These are phyloP conservation scores for Podabrus alpinus DNA, from an alignment of 2,888 invertebrate species.

Conservation along the genomic window DNA sequence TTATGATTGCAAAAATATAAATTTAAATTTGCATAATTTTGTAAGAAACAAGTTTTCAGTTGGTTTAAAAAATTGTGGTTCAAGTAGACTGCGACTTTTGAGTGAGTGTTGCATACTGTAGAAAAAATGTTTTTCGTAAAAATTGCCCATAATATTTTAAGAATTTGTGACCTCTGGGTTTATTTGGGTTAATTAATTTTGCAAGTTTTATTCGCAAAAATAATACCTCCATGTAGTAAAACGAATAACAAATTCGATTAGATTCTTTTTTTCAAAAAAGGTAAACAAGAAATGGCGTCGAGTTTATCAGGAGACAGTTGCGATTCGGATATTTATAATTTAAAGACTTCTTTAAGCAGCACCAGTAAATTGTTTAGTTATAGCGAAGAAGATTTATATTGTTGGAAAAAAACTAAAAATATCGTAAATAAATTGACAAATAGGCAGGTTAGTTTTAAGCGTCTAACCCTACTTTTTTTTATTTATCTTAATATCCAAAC, in stretches of 20 bases:
- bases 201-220: neutral
- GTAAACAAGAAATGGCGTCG: slow-evolving; percentile 37
- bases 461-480: slow-evolving; percentile 40
- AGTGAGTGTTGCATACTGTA: neutral
- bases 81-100: neutral
- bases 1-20: neutral
- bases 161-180: neutral
- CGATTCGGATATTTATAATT: slow-evolving; percentile 25
- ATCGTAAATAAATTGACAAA: slow-evolving; percentile 39
- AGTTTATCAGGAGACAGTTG: slow-evolving; percentile 34
- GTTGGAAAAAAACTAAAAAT: slow-evolving; percentile 28
- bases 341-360: slow-evolving; percentile 5
- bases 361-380: slow-evolving; percentile 9
- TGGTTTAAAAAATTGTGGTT: neutral
- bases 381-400: slow-evolving; percentile 12
- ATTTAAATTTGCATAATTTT: neutral
- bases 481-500: slow-evolving; percentile 18
- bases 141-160: neutral
- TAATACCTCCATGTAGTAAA: neutral
- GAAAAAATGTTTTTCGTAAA: neutral
- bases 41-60: neutral
- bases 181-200: neutral
- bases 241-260: neutral
- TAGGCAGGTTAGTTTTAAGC: slow-evolving; percentile 37
- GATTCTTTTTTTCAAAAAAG: slow-evolving; percentile 16